phyloP scores from a whole-genome alignment of 2,888 invertebrate genomes.

The Bellardia pandia region DNA sequence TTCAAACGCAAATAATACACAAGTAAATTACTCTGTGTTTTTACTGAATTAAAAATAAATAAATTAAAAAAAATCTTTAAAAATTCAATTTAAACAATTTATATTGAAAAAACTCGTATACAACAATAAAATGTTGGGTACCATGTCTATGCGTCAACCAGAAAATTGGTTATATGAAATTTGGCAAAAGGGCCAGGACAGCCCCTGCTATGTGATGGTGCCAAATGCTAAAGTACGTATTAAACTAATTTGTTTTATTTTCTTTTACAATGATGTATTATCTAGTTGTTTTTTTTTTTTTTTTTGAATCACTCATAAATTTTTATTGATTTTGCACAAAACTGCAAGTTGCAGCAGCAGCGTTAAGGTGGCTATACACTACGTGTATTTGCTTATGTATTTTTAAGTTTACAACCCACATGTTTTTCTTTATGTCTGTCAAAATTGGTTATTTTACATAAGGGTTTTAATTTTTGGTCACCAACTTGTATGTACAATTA shows the following conservation, averaged over 20 bases:
- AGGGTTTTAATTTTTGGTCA: too few species aligned
- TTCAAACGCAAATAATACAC: background rate
- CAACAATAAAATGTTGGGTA: conserved; percentile 82
- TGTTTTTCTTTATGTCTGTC: too few species aligned
- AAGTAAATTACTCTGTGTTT: conserved; percentile 39
- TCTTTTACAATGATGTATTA: conserved; percentile 15
- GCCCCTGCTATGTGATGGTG: conserved; percentile 89
- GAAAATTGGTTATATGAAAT: conserved; percentile 88
- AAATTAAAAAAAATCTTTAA: conserved; percentile 56
- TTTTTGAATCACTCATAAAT: conserved; percentile 36
- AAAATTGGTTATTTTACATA: too few species aligned
- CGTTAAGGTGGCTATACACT: too few species aligned
- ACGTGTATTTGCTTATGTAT: too few species aligned
- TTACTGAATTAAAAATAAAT: conserved; percentile 46
- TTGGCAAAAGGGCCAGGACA: conserved; percentile 87
- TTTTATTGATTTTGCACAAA: conserved; percentile 61
- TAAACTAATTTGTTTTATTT: background rate
- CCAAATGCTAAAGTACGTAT: conserved; percentile 87
- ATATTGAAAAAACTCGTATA: conserved; percentile 68
- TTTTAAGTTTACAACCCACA: too few species aligned
- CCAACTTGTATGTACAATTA: too few species aligned
- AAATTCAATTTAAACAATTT: conserved; percentile 73
- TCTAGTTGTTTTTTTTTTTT: background rate
- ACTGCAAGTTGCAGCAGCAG: background rate
- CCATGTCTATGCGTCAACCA: conserved; percentile 83